These are phyloP conservation scores for Trichogramma evanescens DNA, from an alignment of 2,888 invertebrate genomes.

Conservation along the genomic window DNA sequence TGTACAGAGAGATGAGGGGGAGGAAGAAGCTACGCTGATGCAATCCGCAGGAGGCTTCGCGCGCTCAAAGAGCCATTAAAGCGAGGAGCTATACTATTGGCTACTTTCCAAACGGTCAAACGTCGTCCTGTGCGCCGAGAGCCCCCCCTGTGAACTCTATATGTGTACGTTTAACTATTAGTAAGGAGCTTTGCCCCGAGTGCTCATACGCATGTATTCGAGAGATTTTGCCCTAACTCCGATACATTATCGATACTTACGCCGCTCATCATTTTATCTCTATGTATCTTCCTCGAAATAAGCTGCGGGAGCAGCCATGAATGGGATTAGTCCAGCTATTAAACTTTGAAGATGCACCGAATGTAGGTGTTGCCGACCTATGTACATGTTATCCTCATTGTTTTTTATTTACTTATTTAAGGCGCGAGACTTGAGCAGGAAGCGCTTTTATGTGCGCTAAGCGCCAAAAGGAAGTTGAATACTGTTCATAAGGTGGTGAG, in stretches of 20 bases:
- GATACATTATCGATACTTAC: too few relatives aligned
- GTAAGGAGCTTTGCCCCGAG: not conserved
- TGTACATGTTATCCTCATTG: too few relatives aligned
- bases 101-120: conserved; percentile 35
- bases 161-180: not conserved
- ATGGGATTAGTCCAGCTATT: too few relatives aligned
- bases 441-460: not conserved
- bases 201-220: not conserved
- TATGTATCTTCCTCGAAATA: too few relatives aligned
- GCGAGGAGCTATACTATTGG: conserved; percentile 37
- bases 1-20: too few relatives aligned
- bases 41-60: too few relatives aligned
- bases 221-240: not conserved
- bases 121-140: not conserved
- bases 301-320: too few relatives aligned
- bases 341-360: too few relatives aligned
- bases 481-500: not conserved
- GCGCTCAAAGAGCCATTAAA: too few relatives aligned
- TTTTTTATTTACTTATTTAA: not conserved
- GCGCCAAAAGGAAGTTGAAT: not conserved
- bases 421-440: not conserved
- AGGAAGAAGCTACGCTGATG: too few relatives aligned
- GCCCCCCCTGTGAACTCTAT: not conserved
- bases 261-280: too few relatives aligned
- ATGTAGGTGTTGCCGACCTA: too few relatives aligned